Evolutionary conservation across 2,888 invertebrate genomes (phyloP).

Genomic region (Lumbricus terrestris): DNA sequence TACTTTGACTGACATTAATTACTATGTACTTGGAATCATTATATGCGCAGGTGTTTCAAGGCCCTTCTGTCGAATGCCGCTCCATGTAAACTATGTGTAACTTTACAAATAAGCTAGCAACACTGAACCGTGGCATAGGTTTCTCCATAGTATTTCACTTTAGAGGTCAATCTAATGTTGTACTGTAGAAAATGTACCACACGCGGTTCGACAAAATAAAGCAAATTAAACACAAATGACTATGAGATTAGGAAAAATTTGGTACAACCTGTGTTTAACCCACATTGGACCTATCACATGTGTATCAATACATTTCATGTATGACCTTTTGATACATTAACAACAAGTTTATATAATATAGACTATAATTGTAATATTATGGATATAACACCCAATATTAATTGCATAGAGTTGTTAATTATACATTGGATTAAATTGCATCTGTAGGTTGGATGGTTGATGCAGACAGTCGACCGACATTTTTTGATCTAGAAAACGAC

Average conservation of each 20-base stretch:
- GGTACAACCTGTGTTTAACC: no score
- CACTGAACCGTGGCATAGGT: no score
- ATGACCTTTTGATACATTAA: not conserved
- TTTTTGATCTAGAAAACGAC: slow-evolving; percentile 85
- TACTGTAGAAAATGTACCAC: not conserved
- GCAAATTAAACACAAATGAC: no score
- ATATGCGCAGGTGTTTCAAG: no score
- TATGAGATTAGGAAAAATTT: no score
- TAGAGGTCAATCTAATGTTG: not conserved
- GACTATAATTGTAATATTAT: no score
- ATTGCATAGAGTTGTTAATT: not conserved
- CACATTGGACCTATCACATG: no score
- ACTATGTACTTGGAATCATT: not conserved
- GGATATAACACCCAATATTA: no score
- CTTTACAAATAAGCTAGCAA: no score
- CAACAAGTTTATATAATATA: not conserved
- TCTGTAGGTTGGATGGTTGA: slow-evolving; percentile 82
- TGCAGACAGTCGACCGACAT: slow-evolving; percentile 89
- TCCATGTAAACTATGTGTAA: not conserved
- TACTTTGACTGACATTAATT: not conserved
- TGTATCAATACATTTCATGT: not conserved
- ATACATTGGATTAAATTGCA: not conserved
- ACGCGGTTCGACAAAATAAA: not conserved
- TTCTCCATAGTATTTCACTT: no score
- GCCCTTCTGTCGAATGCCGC: not conserved